A percentile compares a stretch with the other conserved stretches of the same genome.
Evolutionary conservation across 2,797 vertebrate genomes (phyloP).

Genomic region (Cirrhinus mrigala): DNA sequence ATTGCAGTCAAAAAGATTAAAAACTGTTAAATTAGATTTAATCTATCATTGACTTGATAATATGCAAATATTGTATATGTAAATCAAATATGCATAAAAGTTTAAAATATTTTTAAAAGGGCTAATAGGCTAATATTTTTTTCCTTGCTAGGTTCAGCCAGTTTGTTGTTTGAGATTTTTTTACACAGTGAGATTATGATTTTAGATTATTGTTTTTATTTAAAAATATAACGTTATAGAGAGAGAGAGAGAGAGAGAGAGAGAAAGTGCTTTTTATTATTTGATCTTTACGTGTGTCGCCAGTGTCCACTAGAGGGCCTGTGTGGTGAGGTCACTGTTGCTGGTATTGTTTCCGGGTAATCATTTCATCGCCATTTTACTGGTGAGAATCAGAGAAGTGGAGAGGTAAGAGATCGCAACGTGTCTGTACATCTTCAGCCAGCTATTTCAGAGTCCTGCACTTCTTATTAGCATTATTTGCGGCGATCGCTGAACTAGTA

Average conservation of each 20-base stretch:
- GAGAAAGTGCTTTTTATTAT: not conserved
- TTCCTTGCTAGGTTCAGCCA: not conserved
- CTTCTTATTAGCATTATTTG: not conserved
- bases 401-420: constrained; percentile 70
- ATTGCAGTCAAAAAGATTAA: not conserved
- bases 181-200: not conserved
- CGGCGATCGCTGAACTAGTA: too few species aligned
- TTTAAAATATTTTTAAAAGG: not conserved
- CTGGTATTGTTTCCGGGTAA: constrained; percentile 52
- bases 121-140: not conserved
- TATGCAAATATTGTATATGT: not conserved
- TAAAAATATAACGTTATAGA: too few species aligned
- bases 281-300: not conserved
- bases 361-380: constrained; percentile 79
- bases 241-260: too few species aligned
- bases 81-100: not conserved
- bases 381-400: constrained; percentile 62
- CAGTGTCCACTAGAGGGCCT: constrained; percentile 16
- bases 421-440: not conserved
- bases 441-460: too few species aligned
- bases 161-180: not conserved
- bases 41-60: not conserved
- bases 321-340: not conserved
- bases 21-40: too few species aligned
- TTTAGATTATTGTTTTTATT: not conserved